Evolutionary conservation across 2,797 vertebrate species (phyloP).

Genomic region (Acanthurus tractus): DNA sequence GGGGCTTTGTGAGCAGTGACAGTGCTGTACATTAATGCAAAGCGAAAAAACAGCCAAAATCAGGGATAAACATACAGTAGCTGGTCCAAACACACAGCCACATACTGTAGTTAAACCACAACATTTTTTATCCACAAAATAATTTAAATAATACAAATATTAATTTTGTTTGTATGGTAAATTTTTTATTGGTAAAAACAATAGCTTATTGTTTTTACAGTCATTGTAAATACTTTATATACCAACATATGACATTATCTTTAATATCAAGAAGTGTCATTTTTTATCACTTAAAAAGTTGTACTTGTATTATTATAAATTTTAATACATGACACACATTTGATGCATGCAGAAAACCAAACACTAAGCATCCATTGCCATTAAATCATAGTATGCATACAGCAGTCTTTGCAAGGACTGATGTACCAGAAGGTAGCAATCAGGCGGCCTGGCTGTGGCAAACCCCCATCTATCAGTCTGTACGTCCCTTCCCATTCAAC

Average conservation of each 20-base stretch:
- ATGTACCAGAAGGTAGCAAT: constrained; percentile 69
- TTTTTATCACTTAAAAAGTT: neutral
- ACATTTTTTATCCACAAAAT: constrained; percentile 5
- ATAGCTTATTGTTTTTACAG: neutral
- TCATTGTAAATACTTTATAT: neutral
- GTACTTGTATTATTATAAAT: constrained; percentile 3
- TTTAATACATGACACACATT: neutral
- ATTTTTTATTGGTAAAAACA: too few relatives aligned
- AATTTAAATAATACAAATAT: too few relatives aligned
- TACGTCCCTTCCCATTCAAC: constrained; percentile 56
- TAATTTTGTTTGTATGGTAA: too few relatives aligned
- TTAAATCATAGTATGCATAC: constrained; percentile 7
- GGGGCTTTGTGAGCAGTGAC: constrained; percentile 43
- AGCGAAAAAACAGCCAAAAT: constrained; percentile 39
- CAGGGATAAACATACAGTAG: constrained; percentile 33
- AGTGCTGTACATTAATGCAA: constrained; percentile 46
- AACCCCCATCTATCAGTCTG: constrained; percentile 65
- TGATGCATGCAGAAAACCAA: constrained; percentile 16
- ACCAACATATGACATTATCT: neutral
- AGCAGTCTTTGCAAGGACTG: constrained; percentile 25
- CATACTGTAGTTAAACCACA: constrained; percentile 5
- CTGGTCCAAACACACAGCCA: constrained; percentile 6
- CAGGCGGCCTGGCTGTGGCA: constrained; percentile 52
- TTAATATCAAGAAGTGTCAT: neutral
- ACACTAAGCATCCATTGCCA: constrained; percentile 9